These are phyloP conservation scores for Chaunax sp. DNA, from an alignment of 2,797 vertebrate genomes.

Conservation along the genomic window DNA sequence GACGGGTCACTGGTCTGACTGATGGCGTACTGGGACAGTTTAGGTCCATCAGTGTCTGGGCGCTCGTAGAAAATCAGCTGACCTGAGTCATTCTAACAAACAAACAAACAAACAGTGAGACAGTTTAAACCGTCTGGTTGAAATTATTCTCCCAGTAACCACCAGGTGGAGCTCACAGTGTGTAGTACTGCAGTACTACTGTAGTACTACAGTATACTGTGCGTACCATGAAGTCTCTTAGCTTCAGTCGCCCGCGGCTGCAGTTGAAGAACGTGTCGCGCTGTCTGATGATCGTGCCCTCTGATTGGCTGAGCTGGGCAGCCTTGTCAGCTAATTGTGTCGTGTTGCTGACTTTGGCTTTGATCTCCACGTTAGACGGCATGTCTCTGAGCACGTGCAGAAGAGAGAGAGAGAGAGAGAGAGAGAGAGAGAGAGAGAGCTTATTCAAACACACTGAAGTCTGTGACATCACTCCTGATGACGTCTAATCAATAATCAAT, in stretches of 20 bases:
- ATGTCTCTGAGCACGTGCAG: conserved; percentile 66
- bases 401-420: neutral
- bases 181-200: too few relatives aligned
- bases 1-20: conserved; percentile 78
- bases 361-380: conserved; percentile 86
- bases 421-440: too few relatives aligned
- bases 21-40: conserved; percentile 84
- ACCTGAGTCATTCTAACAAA: conserved; percentile 77
- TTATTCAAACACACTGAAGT: too few relatives aligned
- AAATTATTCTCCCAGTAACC: neutral
- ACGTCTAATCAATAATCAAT: too few relatives aligned
- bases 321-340: conserved; percentile 58
- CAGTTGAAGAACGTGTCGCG: conserved; percentile 84
- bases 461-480: too few relatives aligned
- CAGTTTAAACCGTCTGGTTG: neutral
- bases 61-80: conserved; percentile 90
- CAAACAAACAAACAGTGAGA: conserved; percentile 9
- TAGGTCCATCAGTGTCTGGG: conserved; percentile 83
- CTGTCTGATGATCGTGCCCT: conserved; percentile 79
- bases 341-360: conserved; percentile 74
- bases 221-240: conserved; percentile 82
- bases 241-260: conserved; percentile 80
- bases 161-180: conserved; percentile 12
- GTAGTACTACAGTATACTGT: too few relatives aligned
- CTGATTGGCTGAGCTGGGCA: conserved; percentile 76